Conservation (phyloP, 2,113 vertebrate genomes). For the Pygoscelis adeliae region DNA sequence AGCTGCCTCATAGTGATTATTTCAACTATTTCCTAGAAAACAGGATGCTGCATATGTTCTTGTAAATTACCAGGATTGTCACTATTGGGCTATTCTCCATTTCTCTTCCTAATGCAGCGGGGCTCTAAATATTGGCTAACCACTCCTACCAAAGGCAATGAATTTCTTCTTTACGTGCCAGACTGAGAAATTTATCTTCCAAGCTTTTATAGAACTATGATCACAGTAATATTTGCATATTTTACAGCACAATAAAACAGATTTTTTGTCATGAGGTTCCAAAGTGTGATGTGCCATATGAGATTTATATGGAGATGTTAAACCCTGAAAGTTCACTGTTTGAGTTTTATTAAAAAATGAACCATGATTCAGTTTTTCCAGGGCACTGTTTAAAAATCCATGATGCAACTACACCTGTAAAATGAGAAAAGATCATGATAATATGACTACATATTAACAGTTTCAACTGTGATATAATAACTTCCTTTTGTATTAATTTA, state of each 20-base stretch:
- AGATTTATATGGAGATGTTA: not conserved
- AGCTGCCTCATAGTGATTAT: not conserved
- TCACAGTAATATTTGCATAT: not conserved
- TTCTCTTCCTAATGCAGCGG: not conserved
- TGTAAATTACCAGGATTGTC: not conserved
- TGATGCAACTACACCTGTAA: not conserved
- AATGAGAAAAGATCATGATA: not conserved
- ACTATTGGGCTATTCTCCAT: not conserved
- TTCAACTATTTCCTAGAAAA: not conserved
- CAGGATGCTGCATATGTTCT: not conserved
- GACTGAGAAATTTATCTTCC: not conserved
- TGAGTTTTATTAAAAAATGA: not conserved
- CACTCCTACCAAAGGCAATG: not conserved
- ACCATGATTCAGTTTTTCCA: not conserved
- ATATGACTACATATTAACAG: not conserved
- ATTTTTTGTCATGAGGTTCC: not conserved
- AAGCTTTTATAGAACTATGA: not conserved
- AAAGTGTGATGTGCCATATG: not conserved
- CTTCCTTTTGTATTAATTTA: not conserved
- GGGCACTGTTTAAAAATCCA: not conserved
- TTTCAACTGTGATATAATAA: not conserved
- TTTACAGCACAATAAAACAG: not conserved
- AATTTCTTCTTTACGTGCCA: not conserved
- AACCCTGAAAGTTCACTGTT: not conserved
- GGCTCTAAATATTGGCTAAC: not conserved